These are phyloP conservation scores for Epicauta chinensis DNA, from an alignment of 1,140 invertebrate species.

Conservation along the genomic window DNA sequence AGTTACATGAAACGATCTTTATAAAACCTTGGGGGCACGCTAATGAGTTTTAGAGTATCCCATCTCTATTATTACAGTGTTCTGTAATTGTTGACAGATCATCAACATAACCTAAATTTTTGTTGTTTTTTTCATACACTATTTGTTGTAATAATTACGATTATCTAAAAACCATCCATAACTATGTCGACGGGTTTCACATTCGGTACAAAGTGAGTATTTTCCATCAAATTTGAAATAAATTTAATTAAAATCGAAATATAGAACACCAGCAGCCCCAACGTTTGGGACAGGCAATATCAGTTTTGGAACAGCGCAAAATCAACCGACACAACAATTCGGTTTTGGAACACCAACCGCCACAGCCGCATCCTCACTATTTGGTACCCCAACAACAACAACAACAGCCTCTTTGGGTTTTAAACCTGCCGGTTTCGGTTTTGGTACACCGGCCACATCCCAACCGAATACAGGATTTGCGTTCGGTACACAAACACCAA, in stretches of 20 bases:
- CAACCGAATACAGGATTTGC: not conserved
- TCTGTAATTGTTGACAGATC: too few species aligned
- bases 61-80: too few species aligned
- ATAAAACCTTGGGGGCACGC: too few species aligned
- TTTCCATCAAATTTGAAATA: not conserved
- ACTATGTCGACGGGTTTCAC: conserved; percentile 8
- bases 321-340: conserved; percentile 6
- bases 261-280: conserved; percentile 6
- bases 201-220: conserved; percentile 12
- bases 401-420: not conserved
- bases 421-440: not conserved
- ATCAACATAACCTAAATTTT: conserved; percentile 7
- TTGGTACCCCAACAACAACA: not conserved
- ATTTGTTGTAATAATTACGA: too few species aligned
- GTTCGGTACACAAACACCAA: not conserved
- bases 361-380: conserved; percentile 23
- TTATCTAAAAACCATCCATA: not conserved
- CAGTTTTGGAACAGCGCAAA: conserved; percentile 8
- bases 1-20: too few species aligned
- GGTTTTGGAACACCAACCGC: conserved; percentile 27
- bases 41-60: too few species aligned
- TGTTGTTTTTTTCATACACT: not conserved
- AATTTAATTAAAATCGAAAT: conserved; percentile 1
- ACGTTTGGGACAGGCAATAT: conserved; percentile 7
- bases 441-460: not conserved